Evolutionary conservation across 2,888 invertebrate species (phyloP).

Genomic region (Serrognathus titanus): DNA sequence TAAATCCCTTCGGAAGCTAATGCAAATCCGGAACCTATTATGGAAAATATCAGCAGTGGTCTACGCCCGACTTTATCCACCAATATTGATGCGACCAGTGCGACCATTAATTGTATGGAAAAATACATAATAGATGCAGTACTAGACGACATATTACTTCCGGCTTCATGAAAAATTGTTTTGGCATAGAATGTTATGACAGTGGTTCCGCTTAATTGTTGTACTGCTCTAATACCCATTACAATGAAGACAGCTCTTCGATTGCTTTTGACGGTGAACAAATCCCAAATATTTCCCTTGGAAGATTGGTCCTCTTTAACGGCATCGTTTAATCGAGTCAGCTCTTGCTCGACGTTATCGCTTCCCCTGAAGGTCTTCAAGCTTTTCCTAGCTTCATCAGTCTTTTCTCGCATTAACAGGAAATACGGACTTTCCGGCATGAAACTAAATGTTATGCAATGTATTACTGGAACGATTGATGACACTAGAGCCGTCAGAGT

Average conservation of each 20-base stretch:
- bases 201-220: constrained; percentile 59
- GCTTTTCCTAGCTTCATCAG: constrained; percentile 49
- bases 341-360: constrained; percentile 50
- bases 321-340: constrained; percentile 36
- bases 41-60: constrained; percentile 53
- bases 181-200: constrained; percentile 63
- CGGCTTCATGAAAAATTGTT: constrained; percentile 47
- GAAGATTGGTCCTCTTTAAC: constrained; percentile 49
- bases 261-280: constrained; percentile 55
- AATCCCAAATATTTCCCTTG: constrained; percentile 54
- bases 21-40: constrained; percentile 46
- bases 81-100: constrained; percentile 55
- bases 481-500: constrained; percentile 51
- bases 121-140: constrained; percentile 40
- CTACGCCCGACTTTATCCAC: constrained; percentile 58
- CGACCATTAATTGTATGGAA: constrained; percentile 57
- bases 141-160: constrained; percentile 45
- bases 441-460: constrained; percentile 49
- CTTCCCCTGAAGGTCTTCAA: constrained; percentile 51
- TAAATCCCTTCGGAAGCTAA: constrained; percentile 47
- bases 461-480: constrained; percentile 48
- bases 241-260: constrained; percentile 63
- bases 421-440: constrained; percentile 61
- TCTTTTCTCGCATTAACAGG: constrained; percentile 44
- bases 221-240: constrained; percentile 56